A percentile compares a stretch with the other conserved stretches of the same genome.
Conservation (phyloP, 2,888 invertebrate species). For the Ceraclea dissimilis region DNA sequence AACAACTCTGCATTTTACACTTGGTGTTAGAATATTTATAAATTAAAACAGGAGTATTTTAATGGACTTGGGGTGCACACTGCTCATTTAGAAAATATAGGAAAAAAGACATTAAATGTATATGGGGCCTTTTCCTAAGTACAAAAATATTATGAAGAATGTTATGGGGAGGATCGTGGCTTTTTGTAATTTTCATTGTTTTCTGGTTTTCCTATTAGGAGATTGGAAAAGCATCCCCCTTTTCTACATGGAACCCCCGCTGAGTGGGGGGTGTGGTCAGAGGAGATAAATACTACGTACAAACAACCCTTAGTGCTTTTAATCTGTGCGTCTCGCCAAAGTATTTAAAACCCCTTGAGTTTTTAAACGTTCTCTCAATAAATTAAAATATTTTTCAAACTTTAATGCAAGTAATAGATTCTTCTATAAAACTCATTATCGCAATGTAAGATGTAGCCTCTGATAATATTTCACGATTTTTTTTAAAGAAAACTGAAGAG, state of each 20-base stretch:
- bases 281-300: slow-evolving; percentile 19
- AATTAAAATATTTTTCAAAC: neutral
- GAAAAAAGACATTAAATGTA: too few species aligned
- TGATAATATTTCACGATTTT: too few species aligned
- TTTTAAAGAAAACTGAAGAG: too few species aligned
- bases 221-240: slow-evolving; percentile 6
- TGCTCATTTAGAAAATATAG: too few species aligned
- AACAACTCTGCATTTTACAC: too few species aligned
- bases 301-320: neutral
- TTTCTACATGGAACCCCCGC: slow-evolving; percentile 12
- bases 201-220: slow-evolving; percentile 9
- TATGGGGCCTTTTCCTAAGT: neutral
- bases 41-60: too few species aligned
- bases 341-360: neutral
- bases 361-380: neutral
- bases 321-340: neutral
- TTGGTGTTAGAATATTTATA: too few species aligned
- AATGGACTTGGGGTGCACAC: too few species aligned
- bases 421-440: too few species aligned
- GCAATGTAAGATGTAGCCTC: too few species aligned
- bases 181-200: slow-evolving; percentile 17
- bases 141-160: neutral
- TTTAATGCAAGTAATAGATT: neutral
- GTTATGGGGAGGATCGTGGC: neutral
- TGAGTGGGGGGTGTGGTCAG: slow-evolving; percentile 22